Conservation (phyloP, 1,140 invertebrate genomes). For the Drosophila erecta region DNA sequence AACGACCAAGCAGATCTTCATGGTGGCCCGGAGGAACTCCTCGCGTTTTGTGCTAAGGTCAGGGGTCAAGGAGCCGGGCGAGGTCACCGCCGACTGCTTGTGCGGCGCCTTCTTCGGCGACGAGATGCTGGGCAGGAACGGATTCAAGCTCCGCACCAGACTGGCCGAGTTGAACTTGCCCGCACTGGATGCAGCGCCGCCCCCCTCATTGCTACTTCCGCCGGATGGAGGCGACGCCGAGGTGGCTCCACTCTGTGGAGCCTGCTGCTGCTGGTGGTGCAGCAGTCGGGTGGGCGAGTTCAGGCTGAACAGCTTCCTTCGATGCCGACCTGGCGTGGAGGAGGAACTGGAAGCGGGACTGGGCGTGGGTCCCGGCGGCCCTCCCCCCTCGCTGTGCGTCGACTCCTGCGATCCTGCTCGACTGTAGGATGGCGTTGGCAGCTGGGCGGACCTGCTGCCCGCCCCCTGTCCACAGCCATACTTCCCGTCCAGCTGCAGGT, state of each 20-base stretch:
- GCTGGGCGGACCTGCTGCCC: constrained; percentile 60
- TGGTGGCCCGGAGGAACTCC: constrained; percentile 85
- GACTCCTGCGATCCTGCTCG: constrained; percentile 78
- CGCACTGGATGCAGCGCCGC: background rate
- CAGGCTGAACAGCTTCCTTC: constrained; percentile 75
- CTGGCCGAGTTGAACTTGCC: constrained; percentile 47
- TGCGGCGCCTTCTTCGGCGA: constrained; percentile 62
- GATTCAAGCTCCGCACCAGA: constrained; percentile 60
- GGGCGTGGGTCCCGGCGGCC: constrained; percentile 55
- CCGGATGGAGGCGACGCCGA: constrained; percentile 18
- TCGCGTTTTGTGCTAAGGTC: constrained; percentile 85
- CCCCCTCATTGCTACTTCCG: constrained; percentile 25
- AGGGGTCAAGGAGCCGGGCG: constrained; percentile 59
- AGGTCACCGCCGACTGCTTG: constrained; percentile 56
- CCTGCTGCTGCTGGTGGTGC: constrained; percentile 56
- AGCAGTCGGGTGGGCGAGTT: constrained; percentile 73
- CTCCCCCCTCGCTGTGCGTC: constrained; percentile 65
- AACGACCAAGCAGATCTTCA: constrained; percentile 84
- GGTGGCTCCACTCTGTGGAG: constrained; percentile 13
- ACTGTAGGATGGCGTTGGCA: constrained; percentile 72
- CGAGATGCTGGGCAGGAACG: constrained; percentile 51
- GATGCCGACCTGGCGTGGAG: constrained; percentile 72
- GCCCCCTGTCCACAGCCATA: constrained; percentile 44
- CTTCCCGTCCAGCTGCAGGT: constrained; percentile 59
- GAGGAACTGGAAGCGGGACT: constrained; percentile 69